Evolutionary conservation across 2,113 vertebrate genomes (phyloP).

Genomic region (Stegostoma tigrinum): DNA sequence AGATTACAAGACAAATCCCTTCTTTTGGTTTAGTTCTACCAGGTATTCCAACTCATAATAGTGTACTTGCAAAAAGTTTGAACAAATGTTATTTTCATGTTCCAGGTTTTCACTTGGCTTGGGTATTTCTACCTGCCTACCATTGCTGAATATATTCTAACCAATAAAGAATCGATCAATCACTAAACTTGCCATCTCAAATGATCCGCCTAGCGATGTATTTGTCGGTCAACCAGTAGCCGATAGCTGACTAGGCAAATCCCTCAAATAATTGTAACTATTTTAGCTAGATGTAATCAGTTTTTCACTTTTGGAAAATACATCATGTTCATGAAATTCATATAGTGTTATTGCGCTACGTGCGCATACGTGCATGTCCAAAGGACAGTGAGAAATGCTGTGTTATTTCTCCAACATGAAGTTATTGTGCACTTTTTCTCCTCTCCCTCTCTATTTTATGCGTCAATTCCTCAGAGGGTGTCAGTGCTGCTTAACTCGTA

Average conservation of each 20-base stretch:
- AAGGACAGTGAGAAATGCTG: background rate
- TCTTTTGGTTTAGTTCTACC: background rate
- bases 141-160: background rate
- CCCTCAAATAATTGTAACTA: background rate
- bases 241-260: background rate
- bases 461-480: conserved; percentile 6
- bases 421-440: background rate
- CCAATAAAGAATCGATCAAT: background rate
- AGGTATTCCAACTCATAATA: background rate
- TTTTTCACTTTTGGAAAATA: background rate
- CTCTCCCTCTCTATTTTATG: background rate
- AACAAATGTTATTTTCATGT: background rate
- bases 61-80: background rate
- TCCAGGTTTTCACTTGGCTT: background rate
- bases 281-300: background rate
- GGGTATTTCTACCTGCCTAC: background rate
- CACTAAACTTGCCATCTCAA: conserved; percentile 14
- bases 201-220: background rate
- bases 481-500: conserved; percentile 32
- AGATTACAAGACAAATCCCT: background rate
- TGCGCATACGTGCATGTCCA: background rate
- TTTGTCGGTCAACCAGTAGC: background rate
- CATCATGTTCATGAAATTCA: background rate
- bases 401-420: background rate
- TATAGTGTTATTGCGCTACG: background rate